Conservation (phyloP, 2,888 invertebrate genomes). For the Meteorus cinctellus region DNA sequence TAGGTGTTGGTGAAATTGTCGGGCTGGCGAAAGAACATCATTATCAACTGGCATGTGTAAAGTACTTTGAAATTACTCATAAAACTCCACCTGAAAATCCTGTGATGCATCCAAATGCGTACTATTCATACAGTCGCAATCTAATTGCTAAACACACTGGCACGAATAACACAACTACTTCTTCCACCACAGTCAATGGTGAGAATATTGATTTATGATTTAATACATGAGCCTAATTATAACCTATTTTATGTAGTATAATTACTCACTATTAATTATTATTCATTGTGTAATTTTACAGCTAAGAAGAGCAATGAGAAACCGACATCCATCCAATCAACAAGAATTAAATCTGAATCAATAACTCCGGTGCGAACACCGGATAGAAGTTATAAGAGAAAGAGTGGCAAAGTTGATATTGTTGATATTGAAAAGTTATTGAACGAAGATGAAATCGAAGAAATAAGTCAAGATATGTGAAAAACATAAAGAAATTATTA, state of each 20-base stretch:
- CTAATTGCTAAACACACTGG: constrained; percentile 62
- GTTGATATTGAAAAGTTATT: constrained; percentile 61
- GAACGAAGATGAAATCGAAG: constrained; percentile 57
- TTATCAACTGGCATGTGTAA: constrained; percentile 91
- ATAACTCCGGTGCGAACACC: constrained; percentile 32
- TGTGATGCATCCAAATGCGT: constrained; percentile 93
- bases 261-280: constrained; percentile 25
- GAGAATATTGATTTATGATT: constrained; percentile 22
- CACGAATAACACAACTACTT: constrained; percentile 1
- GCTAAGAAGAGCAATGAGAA: constrained; percentile 36
- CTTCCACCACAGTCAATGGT: background rate
- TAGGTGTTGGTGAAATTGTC: constrained; percentile 82
- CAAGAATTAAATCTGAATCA: constrained; percentile 36
- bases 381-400: constrained; percentile 44
- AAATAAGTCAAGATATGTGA: constrained; percentile 44
- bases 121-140: constrained; percentile 87
- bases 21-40: constrained; percentile 85
- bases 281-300: constrained; percentile 20
- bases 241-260: constrained; percentile 15
- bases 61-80: constrained; percentile 87
- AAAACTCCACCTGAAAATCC: constrained; percentile 79
- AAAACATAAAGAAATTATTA: background rate
- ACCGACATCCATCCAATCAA: constrained; percentile 20
- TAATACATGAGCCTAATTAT: background rate
- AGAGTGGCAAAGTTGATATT: constrained; percentile 51